phyloP scores from a whole-genome alignment of 2,113 vertebrate species.

The Melanerpes aurifrons region DNA sequence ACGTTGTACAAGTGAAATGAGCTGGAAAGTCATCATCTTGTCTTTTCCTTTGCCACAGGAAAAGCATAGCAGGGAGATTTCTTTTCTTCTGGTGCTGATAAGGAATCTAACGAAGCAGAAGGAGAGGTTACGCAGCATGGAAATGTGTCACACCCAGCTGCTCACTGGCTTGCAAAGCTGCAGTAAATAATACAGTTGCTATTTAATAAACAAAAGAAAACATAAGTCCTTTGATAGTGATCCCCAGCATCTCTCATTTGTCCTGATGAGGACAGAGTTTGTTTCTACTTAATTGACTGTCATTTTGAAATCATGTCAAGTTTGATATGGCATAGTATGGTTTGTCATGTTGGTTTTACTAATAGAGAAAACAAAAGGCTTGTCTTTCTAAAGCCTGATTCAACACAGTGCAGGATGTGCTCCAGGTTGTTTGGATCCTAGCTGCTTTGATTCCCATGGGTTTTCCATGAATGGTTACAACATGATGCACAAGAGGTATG shows the following conservation, averaged over 20 bases:
- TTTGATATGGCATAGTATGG: constrained; percentile 24
- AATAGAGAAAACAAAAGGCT: constrained; percentile 8
- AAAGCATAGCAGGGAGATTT: constrained; percentile 79
- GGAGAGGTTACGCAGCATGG: constrained; percentile 84
- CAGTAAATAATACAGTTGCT: constrained; percentile 72
- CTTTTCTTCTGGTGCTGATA: constrained; percentile 85
- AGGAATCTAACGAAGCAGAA: constrained; percentile 88
- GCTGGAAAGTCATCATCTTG: constrained; percentile 93
- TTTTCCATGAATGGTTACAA: neutral
- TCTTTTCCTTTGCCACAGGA: constrained; percentile 81
- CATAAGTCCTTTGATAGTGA: constrained; percentile 65
- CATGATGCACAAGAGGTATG: neutral
- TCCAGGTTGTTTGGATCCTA: neutral
- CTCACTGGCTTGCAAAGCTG: constrained; percentile 62
- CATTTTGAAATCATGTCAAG: constrained; percentile 12
- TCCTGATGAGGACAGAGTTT: constrained; percentile 49
- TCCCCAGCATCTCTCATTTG: constrained; percentile 52
- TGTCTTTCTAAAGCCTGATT: neutral
- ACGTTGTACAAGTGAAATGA: constrained; percentile 88
- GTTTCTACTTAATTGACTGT: constrained; percentile 49
- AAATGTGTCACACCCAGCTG: constrained; percentile 71
- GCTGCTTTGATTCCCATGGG: constrained; percentile 17
- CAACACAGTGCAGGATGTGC: neutral
- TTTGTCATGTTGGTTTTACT: neutral
- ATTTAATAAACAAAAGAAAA: constrained; percentile 71